Evolutionary conservation across 53 echinoderm and acorn worm species (phyloP).

Genomic region (Antedon mediterranea): DNA sequence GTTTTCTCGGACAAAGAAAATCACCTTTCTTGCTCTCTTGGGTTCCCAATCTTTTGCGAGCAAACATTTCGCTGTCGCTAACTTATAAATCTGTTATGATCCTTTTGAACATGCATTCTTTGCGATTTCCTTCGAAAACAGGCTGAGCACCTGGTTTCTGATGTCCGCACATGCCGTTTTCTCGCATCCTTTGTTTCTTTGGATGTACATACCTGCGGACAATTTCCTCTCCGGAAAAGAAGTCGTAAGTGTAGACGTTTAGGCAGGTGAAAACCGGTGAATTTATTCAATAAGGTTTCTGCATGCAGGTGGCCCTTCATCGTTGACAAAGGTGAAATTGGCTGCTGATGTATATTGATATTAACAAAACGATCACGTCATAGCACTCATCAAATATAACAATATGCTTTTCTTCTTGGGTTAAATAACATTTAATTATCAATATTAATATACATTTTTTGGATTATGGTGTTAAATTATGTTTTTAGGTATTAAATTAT

Average conservation of each 20-base stretch:
- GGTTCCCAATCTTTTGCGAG: neutral
- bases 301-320: neutral
- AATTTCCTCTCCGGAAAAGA: neutral
- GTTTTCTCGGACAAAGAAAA: neutral
- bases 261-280: neutral
- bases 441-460: no score
- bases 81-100: neutral
- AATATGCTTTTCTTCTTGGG: no score
- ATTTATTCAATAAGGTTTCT: neutral
- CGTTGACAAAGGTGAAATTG: neutral
- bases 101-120: neutral
- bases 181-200: neutral
- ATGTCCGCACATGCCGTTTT: neutral
- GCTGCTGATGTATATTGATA: neutral
- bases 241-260: conserved; percentile 1
- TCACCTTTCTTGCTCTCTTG: neutral
- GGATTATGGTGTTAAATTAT: no score
- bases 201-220: neutral
- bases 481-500: no score
- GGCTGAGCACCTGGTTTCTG: neutral
- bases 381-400: neutral
- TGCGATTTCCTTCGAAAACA: neutral
- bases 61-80: neutral
- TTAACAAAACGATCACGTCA: neutral
- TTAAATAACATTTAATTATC: no score